These are phyloP conservation scores for Drosophila nannoptera DNA, from an alignment of 1,140 invertebrate species.

Conservation along the genomic window DNA sequence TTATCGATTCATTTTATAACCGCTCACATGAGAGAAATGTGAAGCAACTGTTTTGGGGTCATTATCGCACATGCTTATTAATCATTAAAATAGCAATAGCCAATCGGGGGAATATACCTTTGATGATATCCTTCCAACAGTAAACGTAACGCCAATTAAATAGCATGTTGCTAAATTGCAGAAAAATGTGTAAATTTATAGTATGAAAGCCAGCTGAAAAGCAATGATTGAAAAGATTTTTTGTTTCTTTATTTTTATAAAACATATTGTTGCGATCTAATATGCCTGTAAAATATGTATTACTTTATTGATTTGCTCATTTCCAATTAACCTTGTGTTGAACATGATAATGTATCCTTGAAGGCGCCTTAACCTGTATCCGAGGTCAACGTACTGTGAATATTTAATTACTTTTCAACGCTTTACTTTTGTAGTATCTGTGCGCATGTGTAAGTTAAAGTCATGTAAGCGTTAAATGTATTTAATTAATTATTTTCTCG, in stretches of 20 bases:
- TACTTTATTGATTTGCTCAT: not conserved
- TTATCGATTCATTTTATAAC: not conserved
- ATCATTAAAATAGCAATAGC: not conserved
- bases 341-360: conserved; percentile 49
- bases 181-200: too few species aligned
- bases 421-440: conserved; percentile 28
- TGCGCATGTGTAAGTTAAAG: conserved; percentile 37
- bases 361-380: conserved; percentile 4
- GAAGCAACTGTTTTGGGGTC: not conserved
- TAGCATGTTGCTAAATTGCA: not conserved
- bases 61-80: not conserved
- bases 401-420: conserved; percentile 57
- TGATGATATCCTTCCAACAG: not conserved
- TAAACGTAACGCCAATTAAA: not conserved
- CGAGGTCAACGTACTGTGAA: conserved; percentile 35
- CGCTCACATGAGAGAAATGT: not conserved
- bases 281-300: too few species aligned
- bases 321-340: too few species aligned
- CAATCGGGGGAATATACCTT: not conserved
- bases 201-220: too few species aligned
- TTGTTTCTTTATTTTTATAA: too few species aligned
- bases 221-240: too few species aligned
- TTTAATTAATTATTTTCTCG: conserved; percentile 35
- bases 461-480: conserved; percentile 36
- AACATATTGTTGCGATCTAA: too few species aligned